A percentile compares a stretch with the other conserved stretches of the same genome.
These are phyloP conservation scores for Aurelia coerulea DNA, from an alignment of 30 jellyfish, hydroid and myxozoan species.

Conservation along the genomic window DNA sequence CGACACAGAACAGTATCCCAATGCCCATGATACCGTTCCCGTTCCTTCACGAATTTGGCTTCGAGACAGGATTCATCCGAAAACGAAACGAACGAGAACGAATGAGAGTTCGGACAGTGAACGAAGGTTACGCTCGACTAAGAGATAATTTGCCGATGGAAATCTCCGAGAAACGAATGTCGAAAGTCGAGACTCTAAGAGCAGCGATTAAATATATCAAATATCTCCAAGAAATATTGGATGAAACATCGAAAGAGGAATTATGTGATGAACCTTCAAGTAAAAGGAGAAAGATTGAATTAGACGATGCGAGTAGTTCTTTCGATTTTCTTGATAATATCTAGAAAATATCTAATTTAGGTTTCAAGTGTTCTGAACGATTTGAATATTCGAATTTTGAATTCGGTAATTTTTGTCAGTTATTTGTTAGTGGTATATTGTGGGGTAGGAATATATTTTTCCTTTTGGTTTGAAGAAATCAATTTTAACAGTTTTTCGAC, in stretches of 20 bases:
- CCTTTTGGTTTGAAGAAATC: no score
- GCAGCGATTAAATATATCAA: conserved; percentile 89
- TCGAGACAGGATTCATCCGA: conserved; percentile 94
- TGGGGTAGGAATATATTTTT: no score
- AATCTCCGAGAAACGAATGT: conserved; percentile 83
- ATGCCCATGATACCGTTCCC: conserved; percentile 72
- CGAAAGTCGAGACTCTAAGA: conserved; percentile 90
- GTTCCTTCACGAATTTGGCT: conserved; percentile 69
- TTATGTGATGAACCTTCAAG: conserved; percentile 23
- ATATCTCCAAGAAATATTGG: conserved; percentile 56
- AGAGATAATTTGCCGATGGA: conserved; percentile 92
- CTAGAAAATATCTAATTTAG: background rate
- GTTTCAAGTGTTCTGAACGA: background rate
- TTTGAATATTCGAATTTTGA: no score
- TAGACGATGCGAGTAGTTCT: background rate
- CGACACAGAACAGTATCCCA: conserved; percentile 44
- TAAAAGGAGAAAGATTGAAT: conserved; percentile 15
- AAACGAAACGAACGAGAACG: conserved; percentile 95
- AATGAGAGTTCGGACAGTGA: conserved; percentile 94
- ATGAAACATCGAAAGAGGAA: conserved; percentile 36
- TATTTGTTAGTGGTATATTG: no score
- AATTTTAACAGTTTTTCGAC: no score
- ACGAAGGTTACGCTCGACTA: conserved; percentile 93
- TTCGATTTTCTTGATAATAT: background rate
- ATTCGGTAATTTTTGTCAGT: no score